A percentile compares a stretch with the other conserved stretches of the same genome.
Evolutionary conservation across 2,888 invertebrate genomes (phyloP).

Genomic region (Rotaria sp.): DNA sequence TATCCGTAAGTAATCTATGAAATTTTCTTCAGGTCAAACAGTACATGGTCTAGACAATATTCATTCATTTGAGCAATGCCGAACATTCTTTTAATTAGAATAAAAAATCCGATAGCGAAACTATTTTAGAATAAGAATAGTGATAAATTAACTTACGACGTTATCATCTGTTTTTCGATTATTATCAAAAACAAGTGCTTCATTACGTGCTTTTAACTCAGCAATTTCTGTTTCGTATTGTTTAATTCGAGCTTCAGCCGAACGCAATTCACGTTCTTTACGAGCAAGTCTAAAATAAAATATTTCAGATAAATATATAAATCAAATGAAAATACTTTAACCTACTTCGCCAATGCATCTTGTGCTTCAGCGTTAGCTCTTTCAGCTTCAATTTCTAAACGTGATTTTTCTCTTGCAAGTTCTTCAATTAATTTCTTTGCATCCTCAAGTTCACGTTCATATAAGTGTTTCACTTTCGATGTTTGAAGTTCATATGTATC

Average conservation of each 20-base stretch:
- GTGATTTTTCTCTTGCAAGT: conserved; percentile 81
- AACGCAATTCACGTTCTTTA: conserved; percentile 67
- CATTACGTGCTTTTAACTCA: conserved; percentile 47
- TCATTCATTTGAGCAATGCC: too few relatives aligned
- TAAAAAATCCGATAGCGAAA: too few relatives aligned
- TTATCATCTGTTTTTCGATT: conserved; percentile 65
- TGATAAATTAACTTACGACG: not conserved
- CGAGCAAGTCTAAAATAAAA: conserved; percentile 62
- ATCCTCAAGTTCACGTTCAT: conserved; percentile 82
- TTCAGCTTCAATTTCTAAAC: conserved; percentile 82
- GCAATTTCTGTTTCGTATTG: conserved; percentile 47
- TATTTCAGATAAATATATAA: too few relatives aligned
- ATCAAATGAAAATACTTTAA: not conserved
- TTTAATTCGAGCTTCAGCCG: conserved; percentile 67
- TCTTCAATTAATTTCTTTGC: conserved; percentile 83
- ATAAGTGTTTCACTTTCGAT: conserved; percentile 72
- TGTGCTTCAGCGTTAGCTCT: conserved; percentile 77
- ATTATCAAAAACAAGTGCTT: conserved; percentile 64
- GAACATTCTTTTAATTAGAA: too few relatives aligned
- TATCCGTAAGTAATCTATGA: too few relatives aligned
- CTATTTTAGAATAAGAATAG: too few relatives aligned
- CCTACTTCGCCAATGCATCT: conserved; percentile 61
- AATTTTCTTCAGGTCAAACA: too few relatives aligned
- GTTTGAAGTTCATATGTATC: conserved; percentile 10
- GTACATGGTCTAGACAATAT: too few relatives aligned